Evolutionary conservation across 2,888 invertebrate species (phyloP), one percentile per base, ranked within the genome.

Genomic region (Margaritifera margaritifera): DNA sequence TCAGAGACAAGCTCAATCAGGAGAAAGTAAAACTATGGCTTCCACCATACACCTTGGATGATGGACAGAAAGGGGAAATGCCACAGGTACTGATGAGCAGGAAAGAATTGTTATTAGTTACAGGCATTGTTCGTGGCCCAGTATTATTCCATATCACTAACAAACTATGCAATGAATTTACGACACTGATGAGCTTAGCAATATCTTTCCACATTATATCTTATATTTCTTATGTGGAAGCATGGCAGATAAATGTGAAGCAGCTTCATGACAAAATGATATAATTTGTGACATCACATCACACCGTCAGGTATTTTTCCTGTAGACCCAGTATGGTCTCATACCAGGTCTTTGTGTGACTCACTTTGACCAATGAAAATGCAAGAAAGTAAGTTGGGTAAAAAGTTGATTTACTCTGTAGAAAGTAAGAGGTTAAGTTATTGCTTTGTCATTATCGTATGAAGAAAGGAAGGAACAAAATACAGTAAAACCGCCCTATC

Each of bases 1-100:
- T 85, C 15, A 74, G 94, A 27, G 92, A 93, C 1, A 93, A 92
- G 82, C 89, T 95, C 53, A 94, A 94, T 78, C 90, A 91, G 67
- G 93, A 93, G 69, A 92, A 92, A 77, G 91, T 95, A 6, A 94
- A 94, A 86, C 89, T 95, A 70, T 95, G 95, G 95, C 91, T 94
- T 79, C 91, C 93, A 22, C 95, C 95, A 0, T 95, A 93, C 86
- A 92, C 92, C 50, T 90, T 92, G 24, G 91, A 90, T 31, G 85
- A 90, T 54, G 92, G 92, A 3, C 81, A 91, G 65, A 90, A 90
- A 57, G 91, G 92, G 19, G 72, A 75, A n/a, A 60, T 79, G n/a
- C 83, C 85, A 24, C 62, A 80, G 77, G 88, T 87, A 75, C 59
- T 18, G 19, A 24, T 4, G 19, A 15, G 31, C n/a, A 24, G 18